A percentile compares a stretch with the other conserved stretches of the same genome.
Conservation (phyloP, 1,140 invertebrate species). For the Penaeus japonicus region DNA sequence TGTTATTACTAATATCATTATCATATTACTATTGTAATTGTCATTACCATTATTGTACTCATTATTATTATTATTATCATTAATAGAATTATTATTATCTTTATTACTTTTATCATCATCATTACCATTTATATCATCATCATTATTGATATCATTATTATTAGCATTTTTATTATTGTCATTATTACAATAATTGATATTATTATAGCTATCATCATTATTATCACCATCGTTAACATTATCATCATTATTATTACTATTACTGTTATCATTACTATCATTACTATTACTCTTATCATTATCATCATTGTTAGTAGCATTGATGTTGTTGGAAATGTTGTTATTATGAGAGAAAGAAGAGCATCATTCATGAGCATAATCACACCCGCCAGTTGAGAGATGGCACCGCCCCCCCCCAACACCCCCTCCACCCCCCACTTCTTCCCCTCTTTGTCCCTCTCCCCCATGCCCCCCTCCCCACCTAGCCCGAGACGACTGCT, state of each 20-base stretch:
- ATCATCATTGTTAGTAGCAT: background rate
- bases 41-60: background rate
- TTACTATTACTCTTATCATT: background rate
- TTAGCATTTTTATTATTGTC: background rate
- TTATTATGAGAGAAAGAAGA: too few relatives aligned
- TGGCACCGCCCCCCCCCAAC: too few relatives aligned
- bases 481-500: too few relatives aligned
- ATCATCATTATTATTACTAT: background rate
- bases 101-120: background rate
- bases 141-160: background rate
- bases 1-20: too few relatives aligned
- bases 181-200: background rate
- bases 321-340: too few relatives aligned
- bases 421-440: too few relatives aligned
- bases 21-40: too few relatives aligned
- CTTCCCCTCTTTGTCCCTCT: too few relatives aligned
- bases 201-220: background rate
- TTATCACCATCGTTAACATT: background rate
- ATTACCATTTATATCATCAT: background rate
- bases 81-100: background rate
- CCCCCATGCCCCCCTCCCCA: too few relatives aligned
- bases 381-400: too few relatives aligned
- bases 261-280: background rate
- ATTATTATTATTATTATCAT: background rate
- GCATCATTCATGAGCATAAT: too few relatives aligned